Base-by-base conservation (phyloP, 2,797 vertebrate species). In the Agapornis canus region DNA sequence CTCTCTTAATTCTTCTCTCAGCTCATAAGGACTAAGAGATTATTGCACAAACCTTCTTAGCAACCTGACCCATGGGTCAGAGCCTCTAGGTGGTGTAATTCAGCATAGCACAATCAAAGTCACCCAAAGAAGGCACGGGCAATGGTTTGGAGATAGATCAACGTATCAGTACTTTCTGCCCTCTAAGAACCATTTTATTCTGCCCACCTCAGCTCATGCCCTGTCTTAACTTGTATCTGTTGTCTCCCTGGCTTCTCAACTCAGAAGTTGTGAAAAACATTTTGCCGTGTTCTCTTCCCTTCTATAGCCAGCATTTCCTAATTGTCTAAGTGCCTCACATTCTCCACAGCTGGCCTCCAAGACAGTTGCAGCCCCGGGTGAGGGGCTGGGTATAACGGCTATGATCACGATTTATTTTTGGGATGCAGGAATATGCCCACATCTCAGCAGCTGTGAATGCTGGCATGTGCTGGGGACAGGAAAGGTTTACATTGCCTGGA, bases 361-460 rank as follows among this genome's bases (percentile, higher is more conserved):
- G 94, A 95, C 94, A 96, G 90, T 91, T 93, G 94, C 57, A 83
- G 90, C 51, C 81, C 47, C 1, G 25, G 47, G 76, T 73, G 71
- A 35, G 96, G 94, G 57, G 68, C 47, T 94, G 94, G 90, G 75
- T 86, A 76, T 61, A 90, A 70, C 29, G 4, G 25, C 69, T 88
- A 54, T 22, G 54, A 20, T 60, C 90, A 82, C 9, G 6, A 81
- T 96, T 95, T 96, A 95, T 97, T 97, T 96, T 95, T 60, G 94
- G 96, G 95, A 84, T 75, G 57, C 61, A 92, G 96, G 94, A 89
- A 57, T 86, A 81, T 86, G 95, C 94, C 94, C 94, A 92, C 65
- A 68, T 96, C 83, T 93, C 42, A 86, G 96, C 95, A 97, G 95
- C 96, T 98, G 96, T 82, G 96, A 95, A 92, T 84, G 92, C 80